phyloP scores from a whole-genome alignment of 2,797 vertebrate species.

The Pseudochromis fuscus region DNA sequence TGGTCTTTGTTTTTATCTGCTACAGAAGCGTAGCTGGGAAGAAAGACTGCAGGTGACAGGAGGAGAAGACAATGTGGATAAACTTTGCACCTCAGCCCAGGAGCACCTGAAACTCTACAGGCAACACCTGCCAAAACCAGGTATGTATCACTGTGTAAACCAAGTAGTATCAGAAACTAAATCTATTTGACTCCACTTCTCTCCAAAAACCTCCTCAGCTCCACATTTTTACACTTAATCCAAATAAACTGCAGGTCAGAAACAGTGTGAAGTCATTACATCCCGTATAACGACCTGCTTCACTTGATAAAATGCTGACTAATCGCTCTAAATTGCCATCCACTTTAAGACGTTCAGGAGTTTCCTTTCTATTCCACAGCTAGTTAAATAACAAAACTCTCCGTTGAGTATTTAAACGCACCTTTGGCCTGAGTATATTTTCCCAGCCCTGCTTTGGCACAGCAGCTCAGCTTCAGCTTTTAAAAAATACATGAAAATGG shows the following conservation, averaged over 20 bases:
- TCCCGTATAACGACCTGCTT: too few relatives aligned
- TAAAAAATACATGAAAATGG: slow-evolving; percentile 66
- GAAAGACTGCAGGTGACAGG: slow-evolving; percentile 71
- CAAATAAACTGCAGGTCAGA: not conserved
- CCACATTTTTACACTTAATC: not conserved
- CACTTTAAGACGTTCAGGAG: not conserved
- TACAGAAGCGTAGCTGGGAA: slow-evolving; percentile 81
- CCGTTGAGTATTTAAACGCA: slow-evolving; percentile 1
- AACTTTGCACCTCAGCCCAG: slow-evolving; percentile 67
- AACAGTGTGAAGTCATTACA: not conserved
- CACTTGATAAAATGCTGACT: not conserved
- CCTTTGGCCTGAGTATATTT: not conserved
- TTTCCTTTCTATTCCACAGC: slow-evolving; percentile 2
- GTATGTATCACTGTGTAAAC: slow-evolving; percentile 42
- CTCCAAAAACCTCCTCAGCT: not conserved
- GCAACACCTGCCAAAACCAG: slow-evolving; percentile 74
- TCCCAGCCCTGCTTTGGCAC: not conserved
- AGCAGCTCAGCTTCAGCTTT: slow-evolving; percentile 37
- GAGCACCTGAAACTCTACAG: slow-evolving; percentile 72
- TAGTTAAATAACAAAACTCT: not conserved
- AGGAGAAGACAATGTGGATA: slow-evolving; percentile 59
- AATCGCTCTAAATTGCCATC: not conserved
- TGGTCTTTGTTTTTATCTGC: slow-evolving; percentile 17
- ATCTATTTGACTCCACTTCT: not conserved
- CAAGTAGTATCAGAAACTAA: not conserved